These are phyloP conservation scores for Perca flavescens DNA, from an alignment of 2,113 vertebrate genomes.

Conservation along the genomic window DNA sequence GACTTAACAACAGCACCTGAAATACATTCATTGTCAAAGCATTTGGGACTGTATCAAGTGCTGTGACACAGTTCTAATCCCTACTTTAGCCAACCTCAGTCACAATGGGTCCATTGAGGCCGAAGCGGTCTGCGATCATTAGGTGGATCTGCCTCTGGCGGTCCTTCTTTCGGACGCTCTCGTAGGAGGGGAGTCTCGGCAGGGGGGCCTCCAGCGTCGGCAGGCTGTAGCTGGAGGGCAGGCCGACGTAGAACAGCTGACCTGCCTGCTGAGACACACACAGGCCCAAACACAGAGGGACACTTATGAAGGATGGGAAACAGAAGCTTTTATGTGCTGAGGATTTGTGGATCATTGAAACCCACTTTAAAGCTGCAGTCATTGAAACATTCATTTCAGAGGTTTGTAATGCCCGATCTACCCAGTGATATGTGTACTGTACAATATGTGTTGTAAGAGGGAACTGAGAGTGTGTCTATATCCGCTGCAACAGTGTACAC, in stretches of 20 bases:
- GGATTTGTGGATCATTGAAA: neutral
- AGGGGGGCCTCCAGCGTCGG: slow-evolving; percentile 78
- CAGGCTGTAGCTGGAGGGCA: slow-evolving; percentile 85
- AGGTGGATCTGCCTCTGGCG: slow-evolving; percentile 88
- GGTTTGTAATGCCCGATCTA: no score
- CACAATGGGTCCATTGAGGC: slow-evolving; percentile 84
- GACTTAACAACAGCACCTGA: slow-evolving; percentile 7
- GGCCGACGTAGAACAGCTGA: slow-evolving; percentile 84
- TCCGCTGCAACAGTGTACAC: neutral
- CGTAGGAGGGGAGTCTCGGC: slow-evolving; percentile 85
- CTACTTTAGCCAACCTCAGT: slow-evolving; percentile 80
- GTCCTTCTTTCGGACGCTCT: slow-evolving; percentile 88
- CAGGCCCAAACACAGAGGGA: slow-evolving; percentile 24
- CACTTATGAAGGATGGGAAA: slow-evolving; percentile 22
- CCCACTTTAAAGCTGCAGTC: neutral
- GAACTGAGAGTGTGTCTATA: neutral
- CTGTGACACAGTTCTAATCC: slow-evolving; percentile 24
- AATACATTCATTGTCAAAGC: slow-evolving; percentile 37
- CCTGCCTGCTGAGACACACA: slow-evolving; percentile 66
- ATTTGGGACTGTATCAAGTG: slow-evolving; percentile 36
- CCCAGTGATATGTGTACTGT: neutral
- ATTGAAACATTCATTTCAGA: neutral
- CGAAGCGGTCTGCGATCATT: slow-evolving; percentile 87
- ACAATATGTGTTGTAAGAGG: neutral
- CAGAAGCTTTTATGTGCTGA: slow-evolving; percentile 19